Evolutionary conservation across 2,797 vertebrate genomes (phyloP).

Genomic region (Acestrorhynchus altus): DNA sequence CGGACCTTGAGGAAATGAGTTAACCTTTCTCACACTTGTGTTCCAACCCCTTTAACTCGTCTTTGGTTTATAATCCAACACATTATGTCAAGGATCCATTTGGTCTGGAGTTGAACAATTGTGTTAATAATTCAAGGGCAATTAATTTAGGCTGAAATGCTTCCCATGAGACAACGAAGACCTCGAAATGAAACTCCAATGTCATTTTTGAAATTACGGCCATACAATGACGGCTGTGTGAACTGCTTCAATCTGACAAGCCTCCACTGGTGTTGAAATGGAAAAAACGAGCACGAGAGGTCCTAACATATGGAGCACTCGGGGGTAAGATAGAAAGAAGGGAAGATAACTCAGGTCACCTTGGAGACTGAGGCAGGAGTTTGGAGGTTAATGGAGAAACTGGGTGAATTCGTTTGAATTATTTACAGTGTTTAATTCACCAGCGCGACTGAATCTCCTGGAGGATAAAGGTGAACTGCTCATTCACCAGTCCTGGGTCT

Average conservation of each 20-base stretch:
- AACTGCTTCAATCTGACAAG: neutral
- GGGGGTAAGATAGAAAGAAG: slow-evolving; percentile 10
- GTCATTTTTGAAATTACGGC: neutral
- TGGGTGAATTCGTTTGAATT: slow-evolving; percentile 23
- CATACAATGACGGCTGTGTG: neutral
- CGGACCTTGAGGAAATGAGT: slow-evolving; percentile 53
- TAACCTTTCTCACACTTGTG: slow-evolving; percentile 50
- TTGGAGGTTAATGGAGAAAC: slow-evolving; percentile 27
- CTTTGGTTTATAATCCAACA: slow-evolving; percentile 57
- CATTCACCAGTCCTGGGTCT: neutral
- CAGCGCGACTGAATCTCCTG: neutral
- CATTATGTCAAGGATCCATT: slow-evolving; percentile 54
- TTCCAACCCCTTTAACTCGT: slow-evolving; percentile 48
- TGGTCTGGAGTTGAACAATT: slow-evolving; percentile 52
- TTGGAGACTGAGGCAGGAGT: neutral
- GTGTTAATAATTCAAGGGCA: slow-evolving; percentile 62
- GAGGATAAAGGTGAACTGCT: slow-evolving; percentile 4
- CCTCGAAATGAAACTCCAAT: slow-evolving; percentile 7
- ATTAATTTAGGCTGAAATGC: slow-evolving; percentile 26
- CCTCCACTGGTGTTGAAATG: neutral
- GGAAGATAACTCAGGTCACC: slow-evolving; percentile 11
- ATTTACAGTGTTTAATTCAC: slow-evolving; percentile 14
- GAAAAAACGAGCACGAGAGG: neutral
- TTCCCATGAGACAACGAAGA: slow-evolving; percentile 1
- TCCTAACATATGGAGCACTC: neutral